These are phyloP conservation scores for Zenarchopterus dispar DNA, from an alignment of 2,797 vertebrate species.

Conservation along the genomic window DNA sequence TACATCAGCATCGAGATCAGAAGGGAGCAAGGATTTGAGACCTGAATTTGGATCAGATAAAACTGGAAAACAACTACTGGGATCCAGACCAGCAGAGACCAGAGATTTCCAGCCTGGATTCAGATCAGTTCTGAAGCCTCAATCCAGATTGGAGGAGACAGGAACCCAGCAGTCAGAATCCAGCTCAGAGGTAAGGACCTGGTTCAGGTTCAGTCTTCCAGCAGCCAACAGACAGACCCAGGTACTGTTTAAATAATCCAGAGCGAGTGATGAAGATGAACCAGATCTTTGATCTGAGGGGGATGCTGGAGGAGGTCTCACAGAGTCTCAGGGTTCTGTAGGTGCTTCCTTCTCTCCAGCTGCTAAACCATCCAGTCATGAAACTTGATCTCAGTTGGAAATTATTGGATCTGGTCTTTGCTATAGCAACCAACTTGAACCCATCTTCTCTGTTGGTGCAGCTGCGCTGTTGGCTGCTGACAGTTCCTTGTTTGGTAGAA, in stretches of 20 bases:
- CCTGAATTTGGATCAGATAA: neutral
- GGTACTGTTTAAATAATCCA: neutral
- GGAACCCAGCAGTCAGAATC: neutral
- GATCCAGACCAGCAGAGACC: neutral
- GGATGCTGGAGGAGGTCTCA: too few species aligned
- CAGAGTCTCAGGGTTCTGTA: too few species aligned
- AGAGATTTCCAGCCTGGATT: neutral
- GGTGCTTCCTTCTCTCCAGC: too few species aligned
- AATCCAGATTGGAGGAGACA: neutral
- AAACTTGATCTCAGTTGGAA: too few species aligned
- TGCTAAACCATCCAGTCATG: too few species aligned
- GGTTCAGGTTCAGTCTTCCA: neutral
- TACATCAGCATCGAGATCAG: neutral
- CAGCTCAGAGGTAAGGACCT: conserved; percentile 1
- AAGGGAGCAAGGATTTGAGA: neutral
- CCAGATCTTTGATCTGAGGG: neutral
- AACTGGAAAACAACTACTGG: neutral
- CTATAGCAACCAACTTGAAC: too few species aligned
- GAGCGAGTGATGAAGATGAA: neutral
- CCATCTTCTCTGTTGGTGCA: too few species aligned
- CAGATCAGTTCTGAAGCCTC: neutral
- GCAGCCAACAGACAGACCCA: conserved; percentile 45
- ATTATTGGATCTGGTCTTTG: too few species aligned
- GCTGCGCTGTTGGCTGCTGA: too few species aligned
- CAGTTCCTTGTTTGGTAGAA: too few species aligned